These are phyloP conservation scores for Cheilosia pagana DNA, from an alignment of 2,888 invertebrate genomes.

Conservation along the genomic window DNA sequence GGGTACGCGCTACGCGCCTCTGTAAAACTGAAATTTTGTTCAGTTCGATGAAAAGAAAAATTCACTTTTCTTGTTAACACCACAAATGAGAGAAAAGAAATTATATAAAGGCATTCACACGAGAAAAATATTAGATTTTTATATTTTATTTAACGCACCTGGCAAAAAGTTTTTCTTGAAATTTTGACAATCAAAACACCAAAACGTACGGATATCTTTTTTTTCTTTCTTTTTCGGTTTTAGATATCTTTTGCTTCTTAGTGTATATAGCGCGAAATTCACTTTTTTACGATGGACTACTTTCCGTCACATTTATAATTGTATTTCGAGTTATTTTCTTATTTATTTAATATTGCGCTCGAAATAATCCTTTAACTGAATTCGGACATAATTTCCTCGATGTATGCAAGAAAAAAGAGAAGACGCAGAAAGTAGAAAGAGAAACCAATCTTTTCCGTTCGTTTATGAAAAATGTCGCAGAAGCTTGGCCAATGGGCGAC, in stretches of 20 bases:
- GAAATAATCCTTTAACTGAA: slow-evolving; percentile 29
- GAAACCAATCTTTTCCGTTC: slow-evolving; percentile 76
- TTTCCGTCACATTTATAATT: slow-evolving; percentile 60
- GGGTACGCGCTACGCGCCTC: slow-evolving; percentile 50
- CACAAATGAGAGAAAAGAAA: background rate
- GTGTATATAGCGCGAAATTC: slow-evolving; percentile 58
- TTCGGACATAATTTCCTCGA: slow-evolving; percentile 66
- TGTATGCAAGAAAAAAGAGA: slow-evolving; percentile 76
- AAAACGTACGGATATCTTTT: slow-evolving; percentile 42
- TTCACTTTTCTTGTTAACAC: slow-evolving; percentile 11
- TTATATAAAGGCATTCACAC: slow-evolving; percentile 46
- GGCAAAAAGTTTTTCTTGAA: slow-evolving; percentile 40
- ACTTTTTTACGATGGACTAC: slow-evolving; percentile 45
- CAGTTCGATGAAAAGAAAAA: slow-evolving; percentile 10
- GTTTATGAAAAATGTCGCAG: slow-evolving; percentile 77
- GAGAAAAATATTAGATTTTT: background rate
- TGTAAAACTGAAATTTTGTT: background rate
- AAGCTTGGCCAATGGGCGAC: slow-evolving; percentile 75
- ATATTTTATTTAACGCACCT: slow-evolving; percentile 54
- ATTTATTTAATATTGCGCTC: slow-evolving; percentile 38
- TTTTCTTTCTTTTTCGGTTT: slow-evolving; percentile 22
- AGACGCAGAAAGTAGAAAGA: slow-evolving; percentile 73
- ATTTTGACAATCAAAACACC: slow-evolving; percentile 72
- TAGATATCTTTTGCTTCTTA: slow-evolving; percentile 27
- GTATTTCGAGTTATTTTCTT: slow-evolving; percentile 8